Conservation (phyloP, 2,113 vertebrate species). For the Columba janthina region DNA sequence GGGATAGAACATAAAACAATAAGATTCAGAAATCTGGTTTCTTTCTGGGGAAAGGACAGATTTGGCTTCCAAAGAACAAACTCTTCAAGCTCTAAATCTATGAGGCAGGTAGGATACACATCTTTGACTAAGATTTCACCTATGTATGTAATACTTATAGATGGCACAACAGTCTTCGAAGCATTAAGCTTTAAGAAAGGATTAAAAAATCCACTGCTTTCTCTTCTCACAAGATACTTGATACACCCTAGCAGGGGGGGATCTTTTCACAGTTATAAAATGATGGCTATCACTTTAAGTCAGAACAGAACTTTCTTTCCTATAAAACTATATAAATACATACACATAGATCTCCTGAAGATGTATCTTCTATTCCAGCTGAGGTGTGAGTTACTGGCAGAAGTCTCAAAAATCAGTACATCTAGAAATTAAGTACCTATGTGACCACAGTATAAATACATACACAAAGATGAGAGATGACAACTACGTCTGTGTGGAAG, state of each 20-base stretch:
- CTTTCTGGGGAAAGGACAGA: neutral
- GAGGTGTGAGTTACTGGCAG: neutral
- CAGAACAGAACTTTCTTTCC: neutral
- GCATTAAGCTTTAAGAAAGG: neutral
- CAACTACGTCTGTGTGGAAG: neutral
- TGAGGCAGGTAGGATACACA: neutral
- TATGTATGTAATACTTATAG: neutral
- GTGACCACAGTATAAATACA: neutral
- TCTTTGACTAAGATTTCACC: neutral
- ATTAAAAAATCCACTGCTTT: neutral
- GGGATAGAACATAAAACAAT: neutral
- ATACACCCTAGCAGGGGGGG: neutral
- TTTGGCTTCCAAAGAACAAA: neutral
- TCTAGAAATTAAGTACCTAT: neutral
- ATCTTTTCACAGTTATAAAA: neutral
- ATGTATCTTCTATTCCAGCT: neutral
- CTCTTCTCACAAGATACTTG: neutral
- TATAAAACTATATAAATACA: neutral
- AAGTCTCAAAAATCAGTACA: neutral
- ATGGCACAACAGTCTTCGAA: neutral
- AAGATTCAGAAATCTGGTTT: neutral
- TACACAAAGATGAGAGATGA: neutral
- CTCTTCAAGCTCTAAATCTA: neutral
- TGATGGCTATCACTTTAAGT: neutral
- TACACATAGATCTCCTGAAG: neutral